Conservation (phyloP, 1,140 invertebrate genomes). For the Plodia interpunctella region DNA sequence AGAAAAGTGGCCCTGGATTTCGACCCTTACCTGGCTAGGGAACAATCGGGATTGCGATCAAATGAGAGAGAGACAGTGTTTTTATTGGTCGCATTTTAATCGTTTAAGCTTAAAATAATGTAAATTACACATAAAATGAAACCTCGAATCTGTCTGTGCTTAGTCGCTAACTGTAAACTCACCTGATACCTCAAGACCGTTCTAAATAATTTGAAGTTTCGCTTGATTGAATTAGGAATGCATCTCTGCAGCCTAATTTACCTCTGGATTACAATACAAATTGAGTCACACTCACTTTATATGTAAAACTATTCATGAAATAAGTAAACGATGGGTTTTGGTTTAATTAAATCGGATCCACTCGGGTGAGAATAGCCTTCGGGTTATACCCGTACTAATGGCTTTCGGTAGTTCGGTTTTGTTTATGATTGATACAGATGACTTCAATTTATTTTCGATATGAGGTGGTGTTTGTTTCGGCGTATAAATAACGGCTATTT, state of each 20-base stretch:
- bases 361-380: conserved; percentile 15
- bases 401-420: conserved; percentile 1
- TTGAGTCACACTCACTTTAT: conserved; percentile 20
- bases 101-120: no score
- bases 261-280: conserved; percentile 6
- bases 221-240: background rate
- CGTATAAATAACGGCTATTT: background rate
- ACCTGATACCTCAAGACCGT: no score
- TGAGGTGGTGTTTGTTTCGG: background rate
- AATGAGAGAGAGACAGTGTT: no score
- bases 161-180: no score
- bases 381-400: background rate
- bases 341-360: conserved; percentile 29
- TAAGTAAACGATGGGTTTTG: conserved; percentile 17
- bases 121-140: no score
- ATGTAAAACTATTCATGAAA: conserved; percentile 33
- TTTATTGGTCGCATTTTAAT: no score
- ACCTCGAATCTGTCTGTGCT: no score
- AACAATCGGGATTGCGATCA: no score
- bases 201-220: background rate
- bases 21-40: no score
- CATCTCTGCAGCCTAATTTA: conserved; percentile 1
- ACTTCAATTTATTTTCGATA: background rate
- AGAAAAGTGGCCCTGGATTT: no score
- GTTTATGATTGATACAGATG: conserved; percentile 7